phyloP scores from a whole-genome alignment of 2,797 vertebrate species.

The Cheirogaleus major region DNA sequence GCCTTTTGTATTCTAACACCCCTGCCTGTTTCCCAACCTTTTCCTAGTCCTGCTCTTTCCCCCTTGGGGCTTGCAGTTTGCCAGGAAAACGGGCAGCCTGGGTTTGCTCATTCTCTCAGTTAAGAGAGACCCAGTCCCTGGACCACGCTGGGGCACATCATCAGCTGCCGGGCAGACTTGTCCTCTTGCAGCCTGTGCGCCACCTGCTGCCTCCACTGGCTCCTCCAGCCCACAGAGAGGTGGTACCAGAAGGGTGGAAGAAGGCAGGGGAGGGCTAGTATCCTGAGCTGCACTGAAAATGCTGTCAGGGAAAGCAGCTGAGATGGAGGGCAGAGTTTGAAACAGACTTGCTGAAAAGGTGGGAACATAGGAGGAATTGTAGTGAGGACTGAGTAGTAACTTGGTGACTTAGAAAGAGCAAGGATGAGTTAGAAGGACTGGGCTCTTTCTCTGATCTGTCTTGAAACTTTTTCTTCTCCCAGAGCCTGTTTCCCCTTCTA shows the following conservation, averaged over 20 bases:
- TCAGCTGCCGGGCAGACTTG: constrained; percentile 47
- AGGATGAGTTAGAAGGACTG: neutral
- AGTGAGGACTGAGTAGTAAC: neutral
- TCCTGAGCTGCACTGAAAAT: neutral
- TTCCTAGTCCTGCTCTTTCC: neutral
- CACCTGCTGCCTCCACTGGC: neutral
- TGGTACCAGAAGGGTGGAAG: neutral
- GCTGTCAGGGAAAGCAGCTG: neutral
- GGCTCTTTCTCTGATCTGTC: neutral
- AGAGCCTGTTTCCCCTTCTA: neutral
- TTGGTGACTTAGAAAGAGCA: neutral
- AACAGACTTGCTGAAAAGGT: neutral
- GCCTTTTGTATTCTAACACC: neutral
- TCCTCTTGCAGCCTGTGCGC: neutral
- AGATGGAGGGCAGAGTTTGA: neutral
- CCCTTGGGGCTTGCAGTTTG: neutral
- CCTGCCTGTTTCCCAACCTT: neutral
- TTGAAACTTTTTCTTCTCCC: neutral
- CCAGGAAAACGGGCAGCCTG: neutral
- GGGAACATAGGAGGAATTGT: neutral
- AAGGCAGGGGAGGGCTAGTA: neutral
- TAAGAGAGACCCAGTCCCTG: constrained; percentile 21
- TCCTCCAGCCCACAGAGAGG: neutral
- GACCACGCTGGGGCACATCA: neutral
- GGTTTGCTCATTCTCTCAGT: constrained; percentile 6